These are phyloP conservation scores for Eristalis intricaria DNA, from an alignment of 2,888 invertebrate genomes.

Conservation along the genomic window DNA sequence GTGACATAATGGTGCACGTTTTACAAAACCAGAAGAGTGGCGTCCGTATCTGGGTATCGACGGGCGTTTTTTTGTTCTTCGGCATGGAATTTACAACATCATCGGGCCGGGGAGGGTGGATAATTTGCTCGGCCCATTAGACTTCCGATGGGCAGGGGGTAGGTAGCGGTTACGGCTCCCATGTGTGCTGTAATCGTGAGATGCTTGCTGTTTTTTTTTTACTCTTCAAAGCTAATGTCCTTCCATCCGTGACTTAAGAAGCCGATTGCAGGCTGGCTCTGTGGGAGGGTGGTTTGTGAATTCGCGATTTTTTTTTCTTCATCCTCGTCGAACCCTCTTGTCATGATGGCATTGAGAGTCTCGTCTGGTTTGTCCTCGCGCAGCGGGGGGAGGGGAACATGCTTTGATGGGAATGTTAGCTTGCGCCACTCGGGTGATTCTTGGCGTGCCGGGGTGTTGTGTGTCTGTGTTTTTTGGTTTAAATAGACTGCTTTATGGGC, in stretches of 20 bases:
- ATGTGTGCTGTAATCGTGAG: slow-evolving; percentile 79
- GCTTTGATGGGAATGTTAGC: slow-evolving; percentile 42
- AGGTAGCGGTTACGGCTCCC: slow-evolving; percentile 81
- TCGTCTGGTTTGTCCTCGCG: slow-evolving; percentile 48
- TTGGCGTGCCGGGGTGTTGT: background rate
- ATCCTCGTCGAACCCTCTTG: slow-evolving; percentile 18
- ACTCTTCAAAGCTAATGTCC: slow-evolving; percentile 61
- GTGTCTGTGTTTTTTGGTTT: slow-evolving; percentile 5
- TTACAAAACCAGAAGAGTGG: slow-evolving; percentile 64
- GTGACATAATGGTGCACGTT: slow-evolving; percentile 61
- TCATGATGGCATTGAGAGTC: slow-evolving; percentile 65
- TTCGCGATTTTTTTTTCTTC: slow-evolving; percentile 65
- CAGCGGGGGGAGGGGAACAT: slow-evolving; percentile 46
- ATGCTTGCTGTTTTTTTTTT: slow-evolving; percentile 61
- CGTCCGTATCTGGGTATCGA: slow-evolving; percentile 36
- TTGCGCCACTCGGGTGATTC: slow-evolving; percentile 9
- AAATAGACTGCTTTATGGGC: slow-evolving; percentile 49
- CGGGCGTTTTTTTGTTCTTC: slow-evolving; percentile 43
- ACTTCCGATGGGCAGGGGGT: slow-evolving; percentile 59
- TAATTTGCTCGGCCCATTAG: slow-evolving; percentile 71
- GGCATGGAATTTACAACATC: slow-evolving; percentile 65
- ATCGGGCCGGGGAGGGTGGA: slow-evolving; percentile 36
- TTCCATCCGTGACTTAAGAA: slow-evolving; percentile 59
- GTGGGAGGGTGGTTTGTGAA: slow-evolving; percentile 7
- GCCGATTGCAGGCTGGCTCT: slow-evolving; percentile 1